These are phyloP conservation scores for Exephanes ischioxanthus DNA, from an alignment of 2,888 invertebrate genomes.

Conservation along the genomic window DNA sequence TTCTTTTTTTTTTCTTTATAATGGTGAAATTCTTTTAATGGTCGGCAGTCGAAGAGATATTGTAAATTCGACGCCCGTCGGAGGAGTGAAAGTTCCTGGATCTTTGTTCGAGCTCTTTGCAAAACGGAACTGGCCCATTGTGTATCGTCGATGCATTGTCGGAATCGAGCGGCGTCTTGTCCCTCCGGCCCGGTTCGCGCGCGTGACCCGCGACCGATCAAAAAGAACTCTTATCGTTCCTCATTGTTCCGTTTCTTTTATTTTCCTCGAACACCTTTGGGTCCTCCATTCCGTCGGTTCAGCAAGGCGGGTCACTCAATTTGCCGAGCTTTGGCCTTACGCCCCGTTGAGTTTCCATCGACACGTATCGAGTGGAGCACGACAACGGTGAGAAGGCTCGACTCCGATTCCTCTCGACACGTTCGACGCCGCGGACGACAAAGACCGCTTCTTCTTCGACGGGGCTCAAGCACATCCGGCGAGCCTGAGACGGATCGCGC, in stretches of 20 bases:
- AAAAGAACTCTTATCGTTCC: neutral
- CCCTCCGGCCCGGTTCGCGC: neutral
- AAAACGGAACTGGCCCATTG: neutral
- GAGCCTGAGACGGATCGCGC: constrained; percentile 36
- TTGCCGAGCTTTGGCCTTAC: constrained; percentile 31
- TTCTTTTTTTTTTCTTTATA: neutral
- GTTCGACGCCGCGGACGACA: constrained; percentile 43
- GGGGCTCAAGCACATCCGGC: constrained; percentile 45
- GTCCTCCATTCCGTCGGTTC: neutral
- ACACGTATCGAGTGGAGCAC: constrained; percentile 34
- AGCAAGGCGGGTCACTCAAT: constrained; percentile 18
- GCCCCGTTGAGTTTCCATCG: constrained; percentile 18
- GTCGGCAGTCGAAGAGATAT: neutral
- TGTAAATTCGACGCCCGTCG: neutral
- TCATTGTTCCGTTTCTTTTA: neutral
- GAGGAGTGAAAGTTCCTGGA: constrained; percentile 10
- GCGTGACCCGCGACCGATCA: neutral
- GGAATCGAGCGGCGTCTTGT: neutral
- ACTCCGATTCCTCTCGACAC: constrained; percentile 59
- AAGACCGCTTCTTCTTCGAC: constrained; percentile 30
- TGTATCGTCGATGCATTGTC: constrained; percentile 2
- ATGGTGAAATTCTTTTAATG: neutral
- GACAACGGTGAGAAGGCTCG: constrained; percentile 3
- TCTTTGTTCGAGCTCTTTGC: neutral
- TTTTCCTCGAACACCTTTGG: constrained; percentile 16